These are phyloP conservation scores for Gonioctena quinquepunctata DNA, from an alignment of 1,140 invertebrate genomes.

Conservation along the genomic window DNA sequence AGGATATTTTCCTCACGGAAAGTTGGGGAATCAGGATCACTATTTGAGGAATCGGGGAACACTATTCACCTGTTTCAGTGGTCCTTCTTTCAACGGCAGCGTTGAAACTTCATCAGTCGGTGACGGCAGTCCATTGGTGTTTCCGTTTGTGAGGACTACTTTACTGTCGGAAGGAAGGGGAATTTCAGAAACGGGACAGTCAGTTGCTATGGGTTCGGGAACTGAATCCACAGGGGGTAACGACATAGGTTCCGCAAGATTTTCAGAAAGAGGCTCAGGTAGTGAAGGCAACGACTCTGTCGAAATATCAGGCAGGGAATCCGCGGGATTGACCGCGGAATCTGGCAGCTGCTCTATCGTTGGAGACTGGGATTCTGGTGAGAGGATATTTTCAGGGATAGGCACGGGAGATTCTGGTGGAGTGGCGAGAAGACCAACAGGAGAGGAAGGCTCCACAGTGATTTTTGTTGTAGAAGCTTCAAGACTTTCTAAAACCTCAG, in stretches of 20 bases:
- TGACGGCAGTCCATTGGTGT: conserved; percentile 47
- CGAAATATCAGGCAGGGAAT: conserved; percentile 45
- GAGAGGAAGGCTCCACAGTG: conserved; percentile 10
- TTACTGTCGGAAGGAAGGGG: conserved; percentile 13
- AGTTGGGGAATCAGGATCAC: background rate
- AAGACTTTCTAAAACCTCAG: background rate
- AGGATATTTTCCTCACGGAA: background rate
- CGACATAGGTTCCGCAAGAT: conserved; percentile 50
- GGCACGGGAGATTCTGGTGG: background rate
- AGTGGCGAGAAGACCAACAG: conserved; percentile 1
- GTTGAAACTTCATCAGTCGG: conserved; percentile 30
- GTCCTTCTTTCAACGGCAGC: conserved; percentile 40
- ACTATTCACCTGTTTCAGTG: conserved; percentile 53
- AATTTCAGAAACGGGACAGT: conserved; percentile 12
- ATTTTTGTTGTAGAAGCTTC: background rate
- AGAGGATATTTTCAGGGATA: background rate
- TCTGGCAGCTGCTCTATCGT: background rate
- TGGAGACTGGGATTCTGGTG: background rate
- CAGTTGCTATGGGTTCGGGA: conserved; percentile 47
- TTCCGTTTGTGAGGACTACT: conserved; percentile 49
- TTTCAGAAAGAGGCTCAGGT: conserved; percentile 52
- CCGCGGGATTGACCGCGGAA: conserved; percentile 3
- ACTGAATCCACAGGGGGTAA: conserved; percentile 51
- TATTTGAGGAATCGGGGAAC: too few relatives aligned
- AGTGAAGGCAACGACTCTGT: conserved; percentile 54